phyloP scores from a whole-genome alignment of 1,140 invertebrate species.

The Ptiloglossa arizonensis region DNA sequence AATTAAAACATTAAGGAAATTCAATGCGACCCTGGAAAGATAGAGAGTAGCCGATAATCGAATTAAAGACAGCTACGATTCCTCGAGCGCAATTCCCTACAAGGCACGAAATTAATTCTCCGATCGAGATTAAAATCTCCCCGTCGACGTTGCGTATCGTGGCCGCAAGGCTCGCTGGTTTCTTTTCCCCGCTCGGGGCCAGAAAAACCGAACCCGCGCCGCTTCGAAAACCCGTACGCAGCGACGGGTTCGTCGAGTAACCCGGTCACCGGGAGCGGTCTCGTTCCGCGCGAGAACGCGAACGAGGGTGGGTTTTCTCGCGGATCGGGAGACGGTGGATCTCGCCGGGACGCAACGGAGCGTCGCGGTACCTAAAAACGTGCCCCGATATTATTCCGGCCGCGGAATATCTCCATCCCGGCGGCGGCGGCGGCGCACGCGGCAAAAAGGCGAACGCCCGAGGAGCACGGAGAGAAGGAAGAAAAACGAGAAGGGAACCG shows the following conservation, averaged over 20 bases:
- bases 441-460: slow-evolving; percentile 2
- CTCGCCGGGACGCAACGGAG: not conserved
- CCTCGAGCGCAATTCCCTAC: slow-evolving; percentile 44
- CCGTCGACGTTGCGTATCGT: slow-evolving; percentile 60
- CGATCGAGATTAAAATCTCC: slow-evolving; percentile 50
- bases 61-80: slow-evolving; percentile 51
- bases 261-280: slow-evolving; percentile 23
- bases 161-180: slow-evolving; percentile 22
- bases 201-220: slow-evolving; percentile 45
- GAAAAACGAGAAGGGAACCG: slow-evolving; percentile 1
- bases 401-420: slow-evolving; percentile 65
- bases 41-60: slow-evolving; percentile 39
- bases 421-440: not conserved
- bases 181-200: slow-evolving; percentile 16
- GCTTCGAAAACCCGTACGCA: slow-evolving; percentile 39
- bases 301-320: slow-evolving; percentile 33
- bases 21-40: slow-evolving; percentile 27
- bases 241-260: slow-evolving; percentile 60
- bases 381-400: slow-evolving; percentile 60
- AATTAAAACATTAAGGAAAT: slow-evolving; percentile 50
- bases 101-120: slow-evolving; percentile 58
- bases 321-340: not conserved
- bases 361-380: slow-evolving; percentile 49
- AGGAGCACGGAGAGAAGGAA: not conserved
- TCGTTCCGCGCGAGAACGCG: slow-evolving; percentile 43